Percentiles rank a stretch among this genome's conserved stretches.
These are phyloP conservation scores for Parnassius apollo DNA, from an alignment of 2,888 invertebrate genomes.

Conservation along the genomic window DNA sequence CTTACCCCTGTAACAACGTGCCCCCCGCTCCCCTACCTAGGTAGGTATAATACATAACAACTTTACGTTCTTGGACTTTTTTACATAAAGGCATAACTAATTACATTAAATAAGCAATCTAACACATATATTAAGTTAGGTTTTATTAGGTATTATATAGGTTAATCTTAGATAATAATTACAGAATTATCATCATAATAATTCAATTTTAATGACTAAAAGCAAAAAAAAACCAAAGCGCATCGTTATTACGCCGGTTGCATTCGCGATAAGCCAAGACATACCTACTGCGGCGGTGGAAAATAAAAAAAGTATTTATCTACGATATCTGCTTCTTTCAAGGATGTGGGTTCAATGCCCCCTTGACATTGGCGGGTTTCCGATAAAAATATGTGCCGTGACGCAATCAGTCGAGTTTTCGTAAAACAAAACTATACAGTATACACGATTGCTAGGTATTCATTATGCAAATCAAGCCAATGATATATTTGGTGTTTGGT, in stretches of 20 bases:
- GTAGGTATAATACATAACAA: too few species aligned
- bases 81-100: too few species aligned
- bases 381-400: slow-evolving; percentile 39
- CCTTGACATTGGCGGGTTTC: slow-evolving; percentile 64
- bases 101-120: too few species aligned
- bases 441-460: neutral
- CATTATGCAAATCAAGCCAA: slow-evolving; percentile 4
- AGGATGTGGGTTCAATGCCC: slow-evolving; percentile 72
- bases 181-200: too few species aligned
- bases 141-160: too few species aligned
- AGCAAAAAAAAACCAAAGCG: slow-evolving; percentile 18
- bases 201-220: slow-evolving; percentile 1
- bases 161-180: too few species aligned
- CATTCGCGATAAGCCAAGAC: slow-evolving; percentile 22
- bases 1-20: too few species aligned
- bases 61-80: too few species aligned
- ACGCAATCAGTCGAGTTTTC: slow-evolving; percentile 35
- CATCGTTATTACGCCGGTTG: slow-evolving; percentile 12
- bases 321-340: slow-evolving; percentile 64
- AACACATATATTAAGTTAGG: too few species aligned
- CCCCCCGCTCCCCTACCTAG: too few species aligned
- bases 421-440: slow-evolving; percentile 27
- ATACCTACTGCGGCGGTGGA: slow-evolving; percentile 32
- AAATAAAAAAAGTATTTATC: slow-evolving; percentile 48
- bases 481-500: too few species aligned